Evolutionary conservation across 1,140 invertebrate species (phyloP), one percentile per base, ranked within the genome.

Genomic region (Hycleus cichorii): DNA sequence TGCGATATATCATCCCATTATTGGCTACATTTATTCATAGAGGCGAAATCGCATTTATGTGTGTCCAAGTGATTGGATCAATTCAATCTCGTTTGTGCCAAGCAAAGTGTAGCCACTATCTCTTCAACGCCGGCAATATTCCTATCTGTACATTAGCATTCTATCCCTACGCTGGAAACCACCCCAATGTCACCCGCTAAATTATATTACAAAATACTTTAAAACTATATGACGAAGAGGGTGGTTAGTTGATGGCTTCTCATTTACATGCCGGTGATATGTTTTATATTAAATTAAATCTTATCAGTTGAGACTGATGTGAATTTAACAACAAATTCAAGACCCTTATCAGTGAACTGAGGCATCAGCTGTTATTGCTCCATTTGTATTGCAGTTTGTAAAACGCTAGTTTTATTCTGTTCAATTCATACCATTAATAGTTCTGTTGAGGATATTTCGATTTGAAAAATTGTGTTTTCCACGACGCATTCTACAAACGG

Each of bases 41-140:
- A 39, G 55, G 53, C 61, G 56, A 51, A 65, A 61, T 61, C 58
- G 58, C 59, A 60, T 65, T 63, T 65, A 53, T 63, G 47, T 42
- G 9, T 57, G 60, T 60, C 64, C 64, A 63, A 65, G 64, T 60
- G 64, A 65, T 65, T 65, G 64, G 58, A 63, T 65, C 60, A 60
- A 65, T 64, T 57, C 63, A 64, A 64, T 62, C 57, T 59, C 48
- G 39, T 25, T 47, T 52, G 46, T 39, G 11, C 40, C 9, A 42
- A 32, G 32, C 32, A 32, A 32, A 32, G 32, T 32, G 32, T 32
- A 32, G 32, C 32, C 32, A 7, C 32, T 32, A 32, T 32, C 32
- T 32, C 32, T 7, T 32, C 49, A 51, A 48, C 48, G 51, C 38
- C 52, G 46, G 26, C 9, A 54, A 47, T 48, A 47, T 48, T 48